A percentile compares a stretch with the other conserved stretches of the same genome.
phyloP scores from a whole-genome alignment of 2,888 invertebrate species.

The Eristalis intricaria region DNA sequence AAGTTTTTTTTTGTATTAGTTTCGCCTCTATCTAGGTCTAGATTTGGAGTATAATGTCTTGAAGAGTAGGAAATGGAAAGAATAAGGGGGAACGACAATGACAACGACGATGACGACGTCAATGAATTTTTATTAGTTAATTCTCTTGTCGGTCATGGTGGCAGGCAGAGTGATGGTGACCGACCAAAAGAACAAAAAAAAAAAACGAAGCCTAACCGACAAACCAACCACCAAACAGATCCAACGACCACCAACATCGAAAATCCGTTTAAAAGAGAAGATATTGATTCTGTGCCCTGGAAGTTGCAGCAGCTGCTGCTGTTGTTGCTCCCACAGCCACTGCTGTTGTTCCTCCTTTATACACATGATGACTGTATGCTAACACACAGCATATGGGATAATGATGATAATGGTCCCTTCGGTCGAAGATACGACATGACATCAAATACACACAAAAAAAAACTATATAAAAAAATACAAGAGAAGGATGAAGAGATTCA shows the following conservation, averaged over 20 bases:
- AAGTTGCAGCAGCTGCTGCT: conserved; percentile 60
- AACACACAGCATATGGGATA: conserved; percentile 61
- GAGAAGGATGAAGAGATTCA: conserved; percentile 12
- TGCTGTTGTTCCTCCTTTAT: conserved; percentile 4
- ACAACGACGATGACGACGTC: not conserved
- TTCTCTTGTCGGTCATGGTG: conserved; percentile 8
- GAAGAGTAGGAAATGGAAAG: not conserved
- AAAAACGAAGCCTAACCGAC: no score
- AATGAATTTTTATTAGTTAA: conserved; percentile 40
- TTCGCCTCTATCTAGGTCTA: not conserved
- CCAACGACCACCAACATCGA: conserved; percentile 65
- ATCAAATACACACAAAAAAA: conserved; percentile 41
- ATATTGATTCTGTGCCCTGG: conserved; percentile 57
- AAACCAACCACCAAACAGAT: not conserved
- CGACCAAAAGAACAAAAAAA: conserved; percentile 26
- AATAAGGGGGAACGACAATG: not conserved
- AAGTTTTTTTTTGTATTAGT: not conserved
- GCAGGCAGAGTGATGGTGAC: conserved; percentile 14
- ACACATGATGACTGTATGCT: conserved; percentile 35
- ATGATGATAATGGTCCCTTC: conserved; percentile 66
- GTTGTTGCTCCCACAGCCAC: conserved; percentile 16
- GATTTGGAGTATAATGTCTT: not conserved
- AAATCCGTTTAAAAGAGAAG: conserved; percentile 42
- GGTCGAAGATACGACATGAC: conserved; percentile 55
- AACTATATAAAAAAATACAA: not conserved